phyloP scores from a whole-genome alignment of 2,113 vertebrate genomes.

The Calonectris borealis region DNA sequence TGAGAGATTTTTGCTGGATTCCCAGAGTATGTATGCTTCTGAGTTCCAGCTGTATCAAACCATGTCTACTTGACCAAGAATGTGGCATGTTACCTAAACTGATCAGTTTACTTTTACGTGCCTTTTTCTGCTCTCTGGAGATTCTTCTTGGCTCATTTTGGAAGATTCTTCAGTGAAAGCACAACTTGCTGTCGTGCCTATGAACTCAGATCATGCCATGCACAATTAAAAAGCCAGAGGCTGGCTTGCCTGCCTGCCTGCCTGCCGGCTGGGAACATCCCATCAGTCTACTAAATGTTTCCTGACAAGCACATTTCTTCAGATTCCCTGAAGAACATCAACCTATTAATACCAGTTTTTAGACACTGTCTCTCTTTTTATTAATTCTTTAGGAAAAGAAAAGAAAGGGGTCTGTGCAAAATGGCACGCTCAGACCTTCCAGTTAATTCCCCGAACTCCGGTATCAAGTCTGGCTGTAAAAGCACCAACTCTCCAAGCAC shows the following conservation, averaged over 20 bases:
- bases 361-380: not conserved
- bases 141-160: not conserved
- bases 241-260: not conserved
- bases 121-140: not conserved
- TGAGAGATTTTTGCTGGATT: not conserved
- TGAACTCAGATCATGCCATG: not conserved
- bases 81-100: not conserved
- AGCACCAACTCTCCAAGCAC: not conserved
- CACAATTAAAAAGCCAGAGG: not conserved
- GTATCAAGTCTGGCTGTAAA: not conserved
- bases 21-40: not conserved
- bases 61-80: not conserved
- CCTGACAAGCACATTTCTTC: not conserved
- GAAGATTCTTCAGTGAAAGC: slow-evolving; percentile 1
- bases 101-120: not conserved
- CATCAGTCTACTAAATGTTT: not conserved
- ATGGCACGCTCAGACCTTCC: not conserved
- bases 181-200: not conserved
- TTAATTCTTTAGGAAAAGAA: not conserved
- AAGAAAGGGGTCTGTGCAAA: not conserved
- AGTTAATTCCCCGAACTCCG: not conserved
- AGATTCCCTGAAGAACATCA: not conserved
- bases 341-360: not conserved
- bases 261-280: not conserved
- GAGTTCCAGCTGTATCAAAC: not conserved